These are phyloP conservation scores for Drosophila mayaguana DNA, from an alignment of 2,888 invertebrate genomes.

Conservation along the genomic window DNA sequence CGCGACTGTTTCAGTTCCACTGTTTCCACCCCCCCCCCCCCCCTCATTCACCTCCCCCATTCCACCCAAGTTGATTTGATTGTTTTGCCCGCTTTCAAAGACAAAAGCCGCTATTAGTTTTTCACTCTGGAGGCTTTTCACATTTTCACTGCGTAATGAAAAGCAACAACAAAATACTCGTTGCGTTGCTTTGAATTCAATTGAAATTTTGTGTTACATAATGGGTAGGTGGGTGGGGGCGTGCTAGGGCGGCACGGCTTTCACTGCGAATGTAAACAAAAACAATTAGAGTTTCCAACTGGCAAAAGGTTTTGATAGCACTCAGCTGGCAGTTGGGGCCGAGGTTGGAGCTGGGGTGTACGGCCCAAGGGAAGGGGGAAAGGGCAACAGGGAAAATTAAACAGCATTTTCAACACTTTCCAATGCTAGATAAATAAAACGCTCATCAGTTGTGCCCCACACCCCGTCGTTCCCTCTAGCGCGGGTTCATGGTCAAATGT, in stretches of 20 bases:
- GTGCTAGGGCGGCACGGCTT: conserved; percentile 47
- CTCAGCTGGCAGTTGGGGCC: conserved; percentile 1
- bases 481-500: conserved; percentile 65
- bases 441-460: conserved; percentile 18
- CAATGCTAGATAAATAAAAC: conserved; percentile 56
- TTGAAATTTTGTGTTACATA: conserved; percentile 59
- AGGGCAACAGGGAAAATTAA: conserved; percentile 36
- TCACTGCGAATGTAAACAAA: conserved; percentile 70
- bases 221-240: conserved; percentile 24
- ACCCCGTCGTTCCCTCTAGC: conserved; percentile 1
- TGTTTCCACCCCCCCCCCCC: conserved; percentile 5
- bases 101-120: conserved; percentile 60
- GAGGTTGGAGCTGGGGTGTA: conserved; percentile 3
- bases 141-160: conserved; percentile 53
- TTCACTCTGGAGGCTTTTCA: conserved; percentile 26
- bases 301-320: conserved; percentile 37
- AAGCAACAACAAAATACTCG: neutral
- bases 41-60: conserved; percentile 7
- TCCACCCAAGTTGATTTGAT: conserved; percentile 16
- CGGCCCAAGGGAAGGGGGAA: neutral
- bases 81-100: conserved; percentile 65
- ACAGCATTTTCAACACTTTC: conserved; percentile 71
- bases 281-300: conserved; percentile 60
- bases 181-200: conserved; percentile 50
- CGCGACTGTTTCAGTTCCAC: conserved; percentile 44